A percentile compares a stretch with the other conserved stretches of the same genome.
Evolutionary conservation across 2,797 vertebrate species (phyloP).

Genomic region (Microcaecilia unicolor): DNA sequence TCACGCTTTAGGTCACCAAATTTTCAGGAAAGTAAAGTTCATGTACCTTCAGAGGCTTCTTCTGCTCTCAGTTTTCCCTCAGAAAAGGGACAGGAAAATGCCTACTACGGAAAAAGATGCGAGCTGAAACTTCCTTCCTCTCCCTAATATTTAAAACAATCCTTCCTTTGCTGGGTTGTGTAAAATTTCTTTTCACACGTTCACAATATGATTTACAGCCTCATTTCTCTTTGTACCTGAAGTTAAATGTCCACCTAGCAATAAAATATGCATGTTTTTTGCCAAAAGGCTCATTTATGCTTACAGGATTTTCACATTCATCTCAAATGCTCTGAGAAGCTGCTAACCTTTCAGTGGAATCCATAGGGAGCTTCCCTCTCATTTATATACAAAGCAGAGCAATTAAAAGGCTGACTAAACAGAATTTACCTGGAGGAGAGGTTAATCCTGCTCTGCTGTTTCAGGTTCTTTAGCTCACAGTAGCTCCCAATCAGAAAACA

Average conservation of each 20-base stretch:
- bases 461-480: conserved; percentile 23
- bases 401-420: conserved; percentile 32
- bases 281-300: conserved; percentile 1
- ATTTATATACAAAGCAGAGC: conserved; percentile 13
- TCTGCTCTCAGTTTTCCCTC: no score
- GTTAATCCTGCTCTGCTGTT: conserved; percentile 25
- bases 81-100: no score
- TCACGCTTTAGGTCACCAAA: no score
- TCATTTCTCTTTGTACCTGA: conserved; percentile 17
- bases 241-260: conserved; percentile 38
- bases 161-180: no score
- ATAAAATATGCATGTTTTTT: conserved; percentile 31
- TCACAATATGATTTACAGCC: conserved; percentile 24
- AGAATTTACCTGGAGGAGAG: conserved; percentile 22
- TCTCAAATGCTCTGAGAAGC: conserved; percentile 19
- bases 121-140: no score
- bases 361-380: conserved; percentile 34
- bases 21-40: no score
- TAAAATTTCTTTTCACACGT: no score
- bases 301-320: conserved; percentile 17
- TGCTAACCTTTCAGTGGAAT: conserved; percentile 40
- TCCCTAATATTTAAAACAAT: no score
- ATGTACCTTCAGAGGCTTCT: no score
- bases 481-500: conserved; percentile 35
- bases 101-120: no score